Evolutionary conservation across 2,113 vertebrate species (phyloP), one percentile per base, ranked within the genome.

Genomic region (Prunella himalayana): DNA sequence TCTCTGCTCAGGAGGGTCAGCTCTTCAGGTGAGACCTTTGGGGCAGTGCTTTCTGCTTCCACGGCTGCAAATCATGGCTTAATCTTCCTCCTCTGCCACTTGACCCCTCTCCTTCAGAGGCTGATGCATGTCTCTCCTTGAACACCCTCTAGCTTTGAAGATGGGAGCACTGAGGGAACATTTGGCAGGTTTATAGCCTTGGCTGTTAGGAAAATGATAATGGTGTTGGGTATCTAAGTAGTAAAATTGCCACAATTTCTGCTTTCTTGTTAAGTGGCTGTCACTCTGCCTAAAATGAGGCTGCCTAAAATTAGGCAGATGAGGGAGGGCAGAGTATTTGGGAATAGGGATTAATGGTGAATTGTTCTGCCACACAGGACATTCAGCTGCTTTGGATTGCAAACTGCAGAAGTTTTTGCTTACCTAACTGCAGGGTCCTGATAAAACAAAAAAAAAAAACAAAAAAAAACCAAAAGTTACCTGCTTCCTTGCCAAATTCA

Each of bases 121-220:
- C 1, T 93, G 89, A 95, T 94, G 56, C 70, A 95, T 93, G 51
- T 41, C 78, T 97, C 80, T 94, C 96, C 95, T 96, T 96, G 92
- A 93, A 41, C 49, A 64, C 31, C 80, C 94, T 95, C 69, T 85
- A 45, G 54, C 61, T 27, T 49, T 69, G 77, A 33, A 57, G 59
- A 22, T 37, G 18, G 61, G 45, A 90, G 49, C 53, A 25, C 51
- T 0, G 8, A 78, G 68, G 47, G 56, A 81, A 24, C 25, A 28
- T 82, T 84, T 93, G 76, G 47, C 68, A 53, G 39, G 61, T 93
- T 88, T 92, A 68, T 85, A 60, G 57, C 63, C 86, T 89, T 85
- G 66, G 27, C 33, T 90, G 15, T 88, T 76, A 75, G 75, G 20
- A 68, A 64, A 77, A 56, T 0, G 0, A 9, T 64, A 39, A 23